Conservation (phyloP, 2,113 vertebrate genomes). For the Psettodes erumei region DNA sequence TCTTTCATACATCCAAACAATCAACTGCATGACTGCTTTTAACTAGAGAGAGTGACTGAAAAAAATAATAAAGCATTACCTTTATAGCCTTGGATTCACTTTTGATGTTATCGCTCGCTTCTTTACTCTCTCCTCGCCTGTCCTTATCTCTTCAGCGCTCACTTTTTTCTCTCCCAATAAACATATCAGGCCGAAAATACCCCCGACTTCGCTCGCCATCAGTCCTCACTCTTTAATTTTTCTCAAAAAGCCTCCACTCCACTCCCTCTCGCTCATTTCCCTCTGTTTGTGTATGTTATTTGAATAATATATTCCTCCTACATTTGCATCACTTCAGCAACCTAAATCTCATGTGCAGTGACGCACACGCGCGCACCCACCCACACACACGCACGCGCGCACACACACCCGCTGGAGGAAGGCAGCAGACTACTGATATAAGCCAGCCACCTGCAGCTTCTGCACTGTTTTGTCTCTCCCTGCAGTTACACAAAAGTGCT, state of each 20-base stretch:
- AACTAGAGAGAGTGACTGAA: conserved; percentile 13
- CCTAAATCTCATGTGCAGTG: conserved; percentile 5
- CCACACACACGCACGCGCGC: background rate
- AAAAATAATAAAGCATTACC: conserved; percentile 1
- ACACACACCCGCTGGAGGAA: conserved; percentile 21
- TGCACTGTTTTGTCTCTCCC: conserved; percentile 42
- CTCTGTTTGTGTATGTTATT: conserved; percentile 1
- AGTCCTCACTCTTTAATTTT: background rate
- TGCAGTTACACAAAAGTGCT: conserved; percentile 49
- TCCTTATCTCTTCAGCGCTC: background rate
- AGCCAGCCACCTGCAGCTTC: conserved; percentile 57
- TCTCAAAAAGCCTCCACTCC: conserved; percentile 1
- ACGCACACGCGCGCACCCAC: conserved; percentile 5
- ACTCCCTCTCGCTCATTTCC: background rate
- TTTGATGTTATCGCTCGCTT: background rate
- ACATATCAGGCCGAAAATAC: background rate
- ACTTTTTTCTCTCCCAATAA: background rate
- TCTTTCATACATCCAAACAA: background rate
- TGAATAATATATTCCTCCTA: conserved; percentile 35
- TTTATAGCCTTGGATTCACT: background rate
- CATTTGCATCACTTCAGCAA: conserved; percentile 29
- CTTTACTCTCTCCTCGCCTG: background rate
- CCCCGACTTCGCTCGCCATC: background rate
- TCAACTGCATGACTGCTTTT: conserved; percentile 32
- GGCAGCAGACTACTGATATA: conserved; percentile 36